These are phyloP conservation scores for Solea solea DNA, from an alignment of 2,113 vertebrate genomes.

Conservation along the genomic window DNA sequence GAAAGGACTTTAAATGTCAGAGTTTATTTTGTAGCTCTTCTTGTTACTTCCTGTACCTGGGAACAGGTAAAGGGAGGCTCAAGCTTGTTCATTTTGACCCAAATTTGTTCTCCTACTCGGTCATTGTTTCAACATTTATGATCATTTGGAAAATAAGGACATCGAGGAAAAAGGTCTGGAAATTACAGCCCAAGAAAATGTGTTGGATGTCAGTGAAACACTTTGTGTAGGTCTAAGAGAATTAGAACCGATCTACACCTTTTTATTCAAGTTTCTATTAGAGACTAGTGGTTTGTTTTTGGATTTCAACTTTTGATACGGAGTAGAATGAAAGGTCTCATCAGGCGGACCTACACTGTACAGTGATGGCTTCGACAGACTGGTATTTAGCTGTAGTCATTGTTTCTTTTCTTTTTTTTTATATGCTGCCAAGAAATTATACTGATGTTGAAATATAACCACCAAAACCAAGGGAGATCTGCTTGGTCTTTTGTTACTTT, in stretches of 20 bases:
- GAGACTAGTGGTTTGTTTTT: constrained; percentile 46
- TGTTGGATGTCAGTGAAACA: constrained; percentile 23
- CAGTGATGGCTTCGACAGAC: constrained; percentile 73
- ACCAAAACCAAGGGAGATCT: constrained; percentile 71
- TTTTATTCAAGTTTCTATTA: constrained; percentile 64
- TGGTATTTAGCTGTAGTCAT: constrained; percentile 77
- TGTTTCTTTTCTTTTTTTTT: constrained; percentile 77
- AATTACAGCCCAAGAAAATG: constrained; percentile 33
- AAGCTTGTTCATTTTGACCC: constrained; percentile 49
- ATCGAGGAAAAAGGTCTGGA: constrained; percentile 15
- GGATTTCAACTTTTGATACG: constrained; percentile 66
- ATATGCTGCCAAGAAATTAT: constrained; percentile 84
- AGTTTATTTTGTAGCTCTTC: constrained; percentile 69
- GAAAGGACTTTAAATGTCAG: constrained; percentile 53
- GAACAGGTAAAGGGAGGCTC: constrained; percentile 50
- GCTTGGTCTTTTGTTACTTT: constrained; percentile 61
- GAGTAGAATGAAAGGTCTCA: constrained; percentile 66
- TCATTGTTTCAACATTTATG: constrained; percentile 41
- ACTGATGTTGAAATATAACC: constrained; percentile 85
- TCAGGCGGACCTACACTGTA: constrained; percentile 75
- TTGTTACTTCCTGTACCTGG: constrained; percentile 61
- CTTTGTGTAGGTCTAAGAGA: constrained; percentile 24
- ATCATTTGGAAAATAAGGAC: constrained; percentile 36
- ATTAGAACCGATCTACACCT: constrained; percentile 42
- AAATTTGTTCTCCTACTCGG: constrained; percentile 24